A percentile compares a stretch with the other conserved stretches of the same genome.
These are phyloP conservation scores for Argynnis bischoffii DNA, from an alignment of 2,888 invertebrate species.

Conservation along the genomic window DNA sequence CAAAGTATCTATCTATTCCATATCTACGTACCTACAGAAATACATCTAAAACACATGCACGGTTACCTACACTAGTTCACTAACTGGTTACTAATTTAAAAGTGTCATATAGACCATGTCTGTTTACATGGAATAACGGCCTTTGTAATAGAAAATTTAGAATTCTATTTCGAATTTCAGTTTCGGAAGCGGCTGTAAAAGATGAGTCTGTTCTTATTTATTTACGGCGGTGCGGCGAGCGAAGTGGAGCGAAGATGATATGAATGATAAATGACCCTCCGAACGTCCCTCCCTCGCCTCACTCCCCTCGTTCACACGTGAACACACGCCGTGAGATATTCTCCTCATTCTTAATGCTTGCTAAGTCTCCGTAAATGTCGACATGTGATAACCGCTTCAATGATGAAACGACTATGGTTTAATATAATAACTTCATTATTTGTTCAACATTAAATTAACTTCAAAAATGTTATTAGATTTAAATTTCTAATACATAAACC, in stretches of 20 bases:
- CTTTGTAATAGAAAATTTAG: slow-evolving; percentile 43
- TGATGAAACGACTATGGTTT: slow-evolving; percentile 61
- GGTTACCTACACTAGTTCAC: slow-evolving; percentile 69
- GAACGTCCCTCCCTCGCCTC: slow-evolving; percentile 55
- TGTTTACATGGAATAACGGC: slow-evolving; percentile 40
- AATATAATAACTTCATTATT: slow-evolving; percentile 55
- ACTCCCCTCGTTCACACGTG: slow-evolving; percentile 70
- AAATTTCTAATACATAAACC: no score
- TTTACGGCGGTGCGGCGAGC: slow-evolving; percentile 82
- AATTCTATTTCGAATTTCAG: slow-evolving; percentile 49
- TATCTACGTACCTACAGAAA: slow-evolving; percentile 56
- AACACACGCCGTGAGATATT: slow-evolving; percentile 69
- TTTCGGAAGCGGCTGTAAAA: slow-evolving; percentile 71
- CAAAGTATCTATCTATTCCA: slow-evolving; percentile 49
- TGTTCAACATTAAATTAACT: neutral
- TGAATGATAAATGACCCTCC: slow-evolving; percentile 83
- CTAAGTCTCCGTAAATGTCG: slow-evolving; percentile 66
- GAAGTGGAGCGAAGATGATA: slow-evolving; percentile 83
- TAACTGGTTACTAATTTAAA: slow-evolving; percentile 48
- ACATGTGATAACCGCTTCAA: slow-evolving; percentile 68
- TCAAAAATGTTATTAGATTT: no score
- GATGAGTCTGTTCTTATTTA: slow-evolving; percentile 83
- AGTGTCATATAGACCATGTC: slow-evolving; percentile 47
- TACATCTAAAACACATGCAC: slow-evolving; percentile 75
- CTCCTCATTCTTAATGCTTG: slow-evolving; percentile 66